phyloP scores from a whole-genome alignment of 2,888 invertebrate genomes.

The Diploptera punctata region DNA sequence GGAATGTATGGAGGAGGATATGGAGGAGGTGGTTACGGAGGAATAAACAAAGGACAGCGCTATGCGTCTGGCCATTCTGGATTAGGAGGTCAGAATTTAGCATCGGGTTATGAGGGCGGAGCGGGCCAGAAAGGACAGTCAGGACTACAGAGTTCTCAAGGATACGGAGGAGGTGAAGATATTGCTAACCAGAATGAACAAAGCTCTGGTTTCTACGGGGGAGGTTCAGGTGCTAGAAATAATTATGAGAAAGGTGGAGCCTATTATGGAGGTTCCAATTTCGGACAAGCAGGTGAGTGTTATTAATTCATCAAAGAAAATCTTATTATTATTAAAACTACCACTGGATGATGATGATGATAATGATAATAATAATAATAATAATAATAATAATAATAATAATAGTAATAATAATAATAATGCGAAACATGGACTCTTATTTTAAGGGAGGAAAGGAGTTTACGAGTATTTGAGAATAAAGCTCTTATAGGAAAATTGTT shows the following conservation, averaged over 20 bases:
- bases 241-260: slow-evolving; percentile 12
- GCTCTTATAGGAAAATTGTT: too few relatives aligned
- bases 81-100: not conserved
- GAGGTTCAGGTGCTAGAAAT: not conserved
- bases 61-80: not conserved
- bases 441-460: too few relatives aligned
- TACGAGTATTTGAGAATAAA: too few relatives aligned
- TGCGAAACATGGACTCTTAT: too few relatives aligned
- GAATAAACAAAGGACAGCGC: not conserved
- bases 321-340: too few relatives aligned
- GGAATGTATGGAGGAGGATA: not conserved
- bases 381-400: too few relatives aligned
- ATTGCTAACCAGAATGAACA: not conserved
- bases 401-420: too few relatives aligned
- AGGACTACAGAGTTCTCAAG: not conserved
- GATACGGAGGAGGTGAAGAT: not conserved
- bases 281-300: not conserved
- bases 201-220: not conserved
- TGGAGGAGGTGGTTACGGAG: not conserved
- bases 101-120: not conserved
- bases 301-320: too few relatives aligned
- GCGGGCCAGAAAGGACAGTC: not conserved
- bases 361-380: too few relatives aligned
- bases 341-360: too few relatives aligned
- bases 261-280: not conserved